Conservation (phyloP, 2,888 invertebrate species). For the Phengaris arion region DNA sequence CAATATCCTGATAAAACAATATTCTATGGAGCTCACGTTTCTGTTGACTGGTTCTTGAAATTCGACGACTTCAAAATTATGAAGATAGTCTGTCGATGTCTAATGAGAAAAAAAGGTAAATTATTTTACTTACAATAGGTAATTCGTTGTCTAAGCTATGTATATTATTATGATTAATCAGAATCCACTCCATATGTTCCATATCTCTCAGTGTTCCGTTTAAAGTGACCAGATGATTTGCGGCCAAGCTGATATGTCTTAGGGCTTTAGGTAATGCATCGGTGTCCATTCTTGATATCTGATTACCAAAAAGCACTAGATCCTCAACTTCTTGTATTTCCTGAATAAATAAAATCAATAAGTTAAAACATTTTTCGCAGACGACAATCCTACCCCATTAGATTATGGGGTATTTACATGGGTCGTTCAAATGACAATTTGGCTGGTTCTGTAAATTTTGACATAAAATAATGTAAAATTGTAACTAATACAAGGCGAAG, state of each 20-base stretch:
- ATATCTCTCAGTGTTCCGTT: conserved; percentile 89
- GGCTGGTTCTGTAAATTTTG: too few species aligned
- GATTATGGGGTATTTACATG: too few species aligned
- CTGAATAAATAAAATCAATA: conserved; percentile 45
- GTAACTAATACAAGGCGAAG: too few species aligned
- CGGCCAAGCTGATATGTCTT: conserved; percentile 85
- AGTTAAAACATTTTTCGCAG: too few species aligned
- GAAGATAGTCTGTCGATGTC: background rate
- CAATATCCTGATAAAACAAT: too few species aligned
- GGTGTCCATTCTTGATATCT: conserved; percentile 85
- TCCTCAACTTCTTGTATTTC: conserved; percentile 81
- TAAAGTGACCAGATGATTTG: conserved; percentile 84
- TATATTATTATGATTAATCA: conserved; percentile 88
- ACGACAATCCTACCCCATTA: too few species aligned
- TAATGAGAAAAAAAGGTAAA: background rate
- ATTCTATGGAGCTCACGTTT: too few species aligned
- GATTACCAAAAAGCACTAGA: conserved; percentile 87
- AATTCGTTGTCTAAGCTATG: conserved; percentile 87
- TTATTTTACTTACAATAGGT: conserved; percentile 77
- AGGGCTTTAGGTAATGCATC: conserved; percentile 85
- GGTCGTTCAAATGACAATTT: too few species aligned
- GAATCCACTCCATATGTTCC: conserved; percentile 86
- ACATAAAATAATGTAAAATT: too few species aligned
- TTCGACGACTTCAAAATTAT: too few species aligned
- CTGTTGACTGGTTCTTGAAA: too few species aligned